Conservation (phyloP, 2,113 vertebrate species). For the Stictonetta naevosa region DNA sequence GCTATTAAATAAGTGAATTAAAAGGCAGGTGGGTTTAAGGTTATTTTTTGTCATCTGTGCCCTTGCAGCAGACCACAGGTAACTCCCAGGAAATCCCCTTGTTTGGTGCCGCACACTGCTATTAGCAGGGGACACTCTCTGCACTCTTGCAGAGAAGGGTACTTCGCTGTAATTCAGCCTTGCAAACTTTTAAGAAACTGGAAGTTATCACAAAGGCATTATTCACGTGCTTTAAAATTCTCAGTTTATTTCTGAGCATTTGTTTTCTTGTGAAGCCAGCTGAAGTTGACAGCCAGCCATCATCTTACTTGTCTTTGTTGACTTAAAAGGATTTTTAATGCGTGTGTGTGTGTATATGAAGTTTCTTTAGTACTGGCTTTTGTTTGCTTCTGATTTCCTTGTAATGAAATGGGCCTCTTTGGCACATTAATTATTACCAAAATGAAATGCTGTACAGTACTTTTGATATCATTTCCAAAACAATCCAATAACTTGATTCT, state of each 20-base stretch:
- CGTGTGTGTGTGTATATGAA: background rate
- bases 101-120: background rate
- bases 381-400: constrained; percentile 9
- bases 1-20: constrained; percentile 2
- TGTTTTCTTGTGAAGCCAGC: background rate
- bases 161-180: background rate
- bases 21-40: background rate
- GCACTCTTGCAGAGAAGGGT: background rate
- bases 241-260: background rate
- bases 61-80: background rate
- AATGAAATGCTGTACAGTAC: background rate
- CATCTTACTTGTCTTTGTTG: background rate
- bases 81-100: background rate
- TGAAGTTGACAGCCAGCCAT: background rate
- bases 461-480: constrained; percentile 33
- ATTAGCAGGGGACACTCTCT: background rate
- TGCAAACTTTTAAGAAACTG: background rate
- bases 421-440: background rate
- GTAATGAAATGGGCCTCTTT: background rate
- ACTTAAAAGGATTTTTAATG: background rate
- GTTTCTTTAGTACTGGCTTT: background rate
- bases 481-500: constrained; percentile 5
- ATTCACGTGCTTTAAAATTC: background rate
- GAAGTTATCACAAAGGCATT: background rate
- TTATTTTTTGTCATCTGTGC: background rate